phyloP scores from a whole-genome alignment of 2,797 vertebrate species.

The Falco berigora region DNA sequence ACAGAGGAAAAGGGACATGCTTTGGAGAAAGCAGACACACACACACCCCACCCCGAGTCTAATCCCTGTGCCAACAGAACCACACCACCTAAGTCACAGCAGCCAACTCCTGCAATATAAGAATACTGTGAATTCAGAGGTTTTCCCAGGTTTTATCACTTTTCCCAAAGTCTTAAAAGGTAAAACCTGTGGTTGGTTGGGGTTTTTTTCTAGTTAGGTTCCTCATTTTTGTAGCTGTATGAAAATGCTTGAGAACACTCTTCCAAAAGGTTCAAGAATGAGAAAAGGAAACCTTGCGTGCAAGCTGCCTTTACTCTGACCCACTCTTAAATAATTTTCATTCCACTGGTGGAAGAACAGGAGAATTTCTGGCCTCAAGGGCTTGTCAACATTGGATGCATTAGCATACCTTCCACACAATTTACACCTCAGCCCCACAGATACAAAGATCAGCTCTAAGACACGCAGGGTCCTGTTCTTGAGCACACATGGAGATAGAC shows the following conservation, averaged over 20 bases:
- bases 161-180: neutral
- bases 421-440: neutral
- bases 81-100: neutral
- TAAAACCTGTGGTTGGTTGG: too few relatives aligned
- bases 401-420: neutral
- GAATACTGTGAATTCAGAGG: neutral
- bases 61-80: neutral
- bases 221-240: neutral
- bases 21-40: neutral
- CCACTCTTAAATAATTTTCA: neutral
- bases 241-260: neutral
- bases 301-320: neutral
- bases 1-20: neutral
- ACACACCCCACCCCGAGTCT: too few relatives aligned
- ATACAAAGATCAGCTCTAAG: neutral
- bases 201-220: neutral
- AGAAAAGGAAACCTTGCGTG: neutral
- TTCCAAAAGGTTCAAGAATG: neutral
- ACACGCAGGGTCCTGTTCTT: neutral
- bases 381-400: neutral
- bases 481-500: neutral
- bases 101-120: neutral
- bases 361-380: neutral
- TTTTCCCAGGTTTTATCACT: neutral
- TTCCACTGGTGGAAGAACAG: neutral